phyloP scores from a whole-genome alignment of 37 sponge, comb jelly and placozoan species.

The Theonella swinhoei region DNA sequence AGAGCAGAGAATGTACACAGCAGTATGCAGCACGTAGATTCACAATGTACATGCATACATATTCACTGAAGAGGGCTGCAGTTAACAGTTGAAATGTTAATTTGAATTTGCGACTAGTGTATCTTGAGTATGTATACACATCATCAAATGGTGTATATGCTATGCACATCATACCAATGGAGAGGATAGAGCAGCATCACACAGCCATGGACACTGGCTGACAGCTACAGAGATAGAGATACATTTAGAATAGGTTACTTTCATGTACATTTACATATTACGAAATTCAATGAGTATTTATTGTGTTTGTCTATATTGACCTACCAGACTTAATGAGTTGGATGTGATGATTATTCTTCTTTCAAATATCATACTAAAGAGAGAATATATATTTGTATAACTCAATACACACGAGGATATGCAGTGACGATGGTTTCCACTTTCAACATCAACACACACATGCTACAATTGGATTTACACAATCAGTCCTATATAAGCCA shows the following conservation, averaged over 20 bases:
- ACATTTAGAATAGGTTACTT: background rate
- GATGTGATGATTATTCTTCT: slow-evolving; percentile 85
- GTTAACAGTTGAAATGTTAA: background rate
- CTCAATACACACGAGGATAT: background rate
- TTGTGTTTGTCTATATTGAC: no score
- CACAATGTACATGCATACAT: background rate
- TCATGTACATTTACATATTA: background rate
- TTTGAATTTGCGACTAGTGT: no score
- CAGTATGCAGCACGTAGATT: background rate
- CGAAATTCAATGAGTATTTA: background rate
- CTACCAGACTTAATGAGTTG: slow-evolving; percentile 62
- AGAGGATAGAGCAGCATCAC: slow-evolving; percentile 74
- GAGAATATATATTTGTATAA: background rate
- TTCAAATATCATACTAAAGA: slow-evolving; percentile 77
- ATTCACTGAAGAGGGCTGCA: no score
- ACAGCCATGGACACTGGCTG: slow-evolving; percentile 73
- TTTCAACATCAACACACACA: no score
- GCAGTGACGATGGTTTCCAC: no score
- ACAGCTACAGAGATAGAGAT: slow-evolving; percentile 49
- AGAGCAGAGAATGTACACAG: background rate
- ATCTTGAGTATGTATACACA: no score
- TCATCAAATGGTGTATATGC: no score
- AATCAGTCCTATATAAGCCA: background rate
- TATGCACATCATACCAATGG: slow-evolving; percentile 77
- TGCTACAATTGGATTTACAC: background rate